Evolutionary conservation across 92 coral and sea anemone genomes (phyloP), one percentile per base, ranked within the genome.

Genomic region (Bergia sp.): DNA sequence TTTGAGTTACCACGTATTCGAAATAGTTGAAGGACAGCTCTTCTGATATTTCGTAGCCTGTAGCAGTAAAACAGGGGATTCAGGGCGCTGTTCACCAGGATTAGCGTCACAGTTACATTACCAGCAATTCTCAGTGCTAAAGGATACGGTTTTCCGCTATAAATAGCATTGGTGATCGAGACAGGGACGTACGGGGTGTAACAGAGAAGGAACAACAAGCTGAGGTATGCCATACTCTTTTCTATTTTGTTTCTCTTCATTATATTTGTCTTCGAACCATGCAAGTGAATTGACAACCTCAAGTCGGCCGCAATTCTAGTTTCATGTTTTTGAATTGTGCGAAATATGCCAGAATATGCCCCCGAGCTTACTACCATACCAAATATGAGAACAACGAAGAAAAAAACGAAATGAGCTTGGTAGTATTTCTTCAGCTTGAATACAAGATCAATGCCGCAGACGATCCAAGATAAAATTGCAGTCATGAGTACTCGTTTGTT

Each of bases 131-230:
- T 84, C 42, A 84, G 87, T 0, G 64, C 58, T 50, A 45, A 41
- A 37, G 87, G 87, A 69, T 29, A 84, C 9, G 77, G 78, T 84
- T 71, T 45, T 5, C 77, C 78, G 15, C 61, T 71, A 67, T 84
- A 69, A 5, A 84, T 5, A 1, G 87, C 87, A 71, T 84, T 84
- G 37, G 61, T 45, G 18, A 86, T 77, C 16, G 85, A 55, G 37
- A 86, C 83, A 8, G 81, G 61, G 4, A 87, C 77, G 39, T 89
- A 89, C 6, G 94, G 94, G 43, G 84, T 20, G 76, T 85, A 92
- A 50, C 90, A 92, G 38, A 89, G 15, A 5, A 92, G 58, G 45
- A 92, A 85, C 37, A 92, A 16, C 49, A 82, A 37, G 50, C 87
- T 88, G 3, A 89, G 92, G 61, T 77, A 80, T 45, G 85, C 87